phyloP scores from a whole-genome alignment of 2,113 vertebrate species.

The Pogona vitticeps region DNA sequence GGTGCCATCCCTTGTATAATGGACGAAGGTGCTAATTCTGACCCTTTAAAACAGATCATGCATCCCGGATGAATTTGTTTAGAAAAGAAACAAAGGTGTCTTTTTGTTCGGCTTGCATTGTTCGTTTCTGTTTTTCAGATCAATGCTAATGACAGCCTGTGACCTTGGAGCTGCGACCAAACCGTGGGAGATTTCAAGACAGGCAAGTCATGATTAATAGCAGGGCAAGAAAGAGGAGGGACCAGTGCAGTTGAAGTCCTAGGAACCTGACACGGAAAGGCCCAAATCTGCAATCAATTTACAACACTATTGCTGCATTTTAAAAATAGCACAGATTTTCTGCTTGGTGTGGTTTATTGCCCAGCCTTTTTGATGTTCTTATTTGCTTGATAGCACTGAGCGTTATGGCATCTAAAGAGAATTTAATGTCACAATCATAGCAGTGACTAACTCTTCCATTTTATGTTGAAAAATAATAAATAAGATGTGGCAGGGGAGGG shows the following conservation, averaged over 20 bases:
- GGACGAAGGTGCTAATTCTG: conserved; percentile 51
- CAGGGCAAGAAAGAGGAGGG: conserved; percentile 68
- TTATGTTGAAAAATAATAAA: no score
- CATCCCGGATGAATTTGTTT: conserved; percentile 70
- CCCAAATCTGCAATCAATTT: conserved; percentile 73
- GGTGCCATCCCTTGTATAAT: conserved; percentile 59
- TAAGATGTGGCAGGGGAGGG: no score
- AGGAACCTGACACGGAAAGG: conserved; percentile 67
- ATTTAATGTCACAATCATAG: conserved; percentile 40
- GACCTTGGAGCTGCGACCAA: conserved; percentile 99
- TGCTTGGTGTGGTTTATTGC: conserved; percentile 55
- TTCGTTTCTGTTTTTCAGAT: conserved; percentile 84
- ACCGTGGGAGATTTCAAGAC: conserved; percentile 99
- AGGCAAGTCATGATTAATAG: conserved; percentile 90
- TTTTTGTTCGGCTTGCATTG: conserved; percentile 79
- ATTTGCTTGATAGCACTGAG: conserved; percentile 26
- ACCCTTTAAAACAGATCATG: conserved; percentile 49
- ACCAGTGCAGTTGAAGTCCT: conserved; percentile 68
- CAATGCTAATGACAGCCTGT: conserved; percentile 99
- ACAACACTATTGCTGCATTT: conserved; percentile 62
- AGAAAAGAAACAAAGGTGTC: conserved; percentile 76
- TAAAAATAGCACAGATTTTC: conserved; percentile 66
- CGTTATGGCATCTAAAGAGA: conserved; percentile 44
- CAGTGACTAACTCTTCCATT: conserved; percentile 45
- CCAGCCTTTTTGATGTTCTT: conserved; percentile 36